These are phyloP conservation scores for Lissocephala sabroskyi DNA, from an alignment of 2,888 invertebrate genomes.

Conservation along the genomic window DNA sequence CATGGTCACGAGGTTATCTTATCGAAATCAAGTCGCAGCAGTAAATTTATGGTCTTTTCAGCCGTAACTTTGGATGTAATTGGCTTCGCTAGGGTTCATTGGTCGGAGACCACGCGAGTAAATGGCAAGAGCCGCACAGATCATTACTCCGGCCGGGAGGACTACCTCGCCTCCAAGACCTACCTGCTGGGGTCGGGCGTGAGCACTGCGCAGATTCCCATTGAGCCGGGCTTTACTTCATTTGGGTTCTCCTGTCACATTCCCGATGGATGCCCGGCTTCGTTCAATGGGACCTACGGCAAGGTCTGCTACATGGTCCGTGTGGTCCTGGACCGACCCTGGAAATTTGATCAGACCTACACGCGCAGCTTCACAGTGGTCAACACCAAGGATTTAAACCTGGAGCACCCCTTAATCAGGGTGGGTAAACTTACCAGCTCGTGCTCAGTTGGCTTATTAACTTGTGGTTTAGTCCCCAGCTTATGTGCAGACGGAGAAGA, in stretches of 20 bases:
- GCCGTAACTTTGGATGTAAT: too few species aligned
- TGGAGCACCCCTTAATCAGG: conserved; percentile 68
- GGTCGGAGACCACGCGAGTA: too few species aligned
- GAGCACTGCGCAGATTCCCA: conserved; percentile 51
- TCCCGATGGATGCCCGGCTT: conserved; percentile 74
- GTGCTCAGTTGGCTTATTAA: conserved; percentile 10
- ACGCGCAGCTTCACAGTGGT: conserved; percentile 85
- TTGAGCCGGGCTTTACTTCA: conserved; percentile 73
- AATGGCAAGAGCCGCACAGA: too few species aligned
- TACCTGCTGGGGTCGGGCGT: conserved; percentile 73
- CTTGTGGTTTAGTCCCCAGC: conserved; percentile 57
- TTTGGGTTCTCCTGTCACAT: conserved; percentile 74
- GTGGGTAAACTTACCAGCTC: too few species aligned
- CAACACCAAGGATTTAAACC: conserved; percentile 80
- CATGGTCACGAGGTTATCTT: too few species aligned
- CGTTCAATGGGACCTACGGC: conserved; percentile 73
- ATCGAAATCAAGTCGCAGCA: too few species aligned
- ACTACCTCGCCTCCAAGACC: conserved; percentile 72
- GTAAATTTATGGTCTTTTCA: too few species aligned
- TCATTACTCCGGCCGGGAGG: conserved; percentile 46
- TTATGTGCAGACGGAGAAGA: conserved; percentile 42
- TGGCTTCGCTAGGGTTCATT: too few species aligned
- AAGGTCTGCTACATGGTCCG: conserved; percentile 75
- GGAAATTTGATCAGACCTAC: conserved; percentile 81
- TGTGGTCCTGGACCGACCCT: conserved; percentile 84